Conservation (phyloP, 2,888 invertebrate species). For the Hemithea aestivaria region DNA sequence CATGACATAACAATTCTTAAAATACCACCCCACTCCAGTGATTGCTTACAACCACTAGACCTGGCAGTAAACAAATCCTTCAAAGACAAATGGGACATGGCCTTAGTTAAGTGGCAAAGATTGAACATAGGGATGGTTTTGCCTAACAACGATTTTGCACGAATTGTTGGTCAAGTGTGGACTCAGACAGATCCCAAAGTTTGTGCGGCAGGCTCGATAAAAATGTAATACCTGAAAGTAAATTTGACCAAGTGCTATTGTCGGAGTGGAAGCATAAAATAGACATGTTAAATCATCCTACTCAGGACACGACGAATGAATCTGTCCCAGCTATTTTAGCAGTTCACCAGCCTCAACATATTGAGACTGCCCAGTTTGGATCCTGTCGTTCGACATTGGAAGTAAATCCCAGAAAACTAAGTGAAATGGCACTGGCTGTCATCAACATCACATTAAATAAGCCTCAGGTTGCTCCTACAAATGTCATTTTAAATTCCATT, state of each 20-base stretch:
- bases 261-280: conserved; percentile 17
- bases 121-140: conserved; percentile 22
- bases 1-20: conserved; percentile 16
- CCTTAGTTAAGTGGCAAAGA: conserved; percentile 30
- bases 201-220: conserved; percentile 23
- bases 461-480: no score
- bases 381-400: no score
- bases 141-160: conserved; percentile 28
- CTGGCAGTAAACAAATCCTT: conserved; percentile 32
- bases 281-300: no score
- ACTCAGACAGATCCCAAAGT: conserved; percentile 20
- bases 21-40: conserved; percentile 23
- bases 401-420: no score
- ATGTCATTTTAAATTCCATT: no score
- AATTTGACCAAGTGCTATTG: conserved; percentile 18
- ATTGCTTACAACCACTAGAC: conserved; percentile 28
- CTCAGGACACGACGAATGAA: no score
- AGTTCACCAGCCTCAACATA: no score
- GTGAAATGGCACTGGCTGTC: no score
- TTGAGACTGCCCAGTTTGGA: no score
- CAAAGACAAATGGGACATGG: conserved; percentile 29
- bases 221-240: conserved; percentile 19
- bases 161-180: conserved; percentile 27
- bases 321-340: no score
- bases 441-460: no score